phyloP scores from a whole-genome alignment of 1,140 invertebrate species.

The Stegodyphus mimosarum region DNA sequence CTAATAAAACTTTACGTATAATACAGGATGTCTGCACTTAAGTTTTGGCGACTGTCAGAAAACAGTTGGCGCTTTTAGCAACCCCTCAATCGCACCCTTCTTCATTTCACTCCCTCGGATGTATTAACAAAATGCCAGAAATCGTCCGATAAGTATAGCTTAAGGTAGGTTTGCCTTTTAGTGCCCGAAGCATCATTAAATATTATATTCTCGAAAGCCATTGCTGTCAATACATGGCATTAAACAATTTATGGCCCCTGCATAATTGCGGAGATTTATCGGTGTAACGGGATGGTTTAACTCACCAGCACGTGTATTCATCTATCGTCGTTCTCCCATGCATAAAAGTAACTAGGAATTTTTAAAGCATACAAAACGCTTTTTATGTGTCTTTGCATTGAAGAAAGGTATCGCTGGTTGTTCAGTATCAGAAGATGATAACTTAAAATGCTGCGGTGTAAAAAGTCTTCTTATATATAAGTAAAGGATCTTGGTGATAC shows the following conservation, averaged over 20 bases:
- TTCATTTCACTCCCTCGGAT: constrained; percentile 30
- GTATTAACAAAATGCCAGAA: constrained; percentile 53
- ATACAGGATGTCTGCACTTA: too few species aligned
- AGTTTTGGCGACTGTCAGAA: neutral
- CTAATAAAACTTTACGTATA: too few species aligned
- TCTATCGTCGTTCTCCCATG: neutral
- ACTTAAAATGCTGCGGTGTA: too few species aligned
- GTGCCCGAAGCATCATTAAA: constrained; percentile 56
- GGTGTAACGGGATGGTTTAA: constrained; percentile 25
- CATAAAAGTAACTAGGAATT: neutral
- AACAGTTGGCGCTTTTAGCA: neutral
- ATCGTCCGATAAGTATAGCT: constrained; percentile 51
- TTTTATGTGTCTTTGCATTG: too few species aligned
- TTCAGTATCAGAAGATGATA: too few species aligned
- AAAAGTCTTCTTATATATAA: too few species aligned
- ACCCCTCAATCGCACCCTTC: constrained; percentile 25
- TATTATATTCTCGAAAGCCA: constrained; percentile 49
- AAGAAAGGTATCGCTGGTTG: too few species aligned
- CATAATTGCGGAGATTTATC: constrained; percentile 55
- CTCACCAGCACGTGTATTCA: neutral
- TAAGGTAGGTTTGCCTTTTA: constrained; percentile 44
- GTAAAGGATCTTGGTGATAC: too few species aligned
- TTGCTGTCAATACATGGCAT: constrained; percentile 47
- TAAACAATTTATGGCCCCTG: constrained; percentile 46
- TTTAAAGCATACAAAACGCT: neutral